These are phyloP conservation scores for Perizoma affinitatum DNA, from an alignment of 2,888 invertebrate species.

Conservation along the genomic window DNA sequence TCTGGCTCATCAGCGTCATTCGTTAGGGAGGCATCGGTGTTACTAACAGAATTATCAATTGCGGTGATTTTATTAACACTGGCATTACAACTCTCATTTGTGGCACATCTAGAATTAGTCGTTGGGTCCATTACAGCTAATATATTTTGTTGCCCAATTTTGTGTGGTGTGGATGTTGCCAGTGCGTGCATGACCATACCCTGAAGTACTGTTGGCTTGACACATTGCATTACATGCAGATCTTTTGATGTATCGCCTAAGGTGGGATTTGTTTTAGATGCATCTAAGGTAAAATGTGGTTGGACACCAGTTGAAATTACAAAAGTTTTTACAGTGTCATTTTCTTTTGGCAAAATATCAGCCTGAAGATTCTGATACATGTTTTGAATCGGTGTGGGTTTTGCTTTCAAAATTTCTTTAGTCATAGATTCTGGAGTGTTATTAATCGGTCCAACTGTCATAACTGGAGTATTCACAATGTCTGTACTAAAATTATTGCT, in stretches of 20 bases:
- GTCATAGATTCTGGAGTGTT: conserved; percentile 14
- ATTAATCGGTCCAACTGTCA: background rate
- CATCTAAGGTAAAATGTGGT: conserved; percentile 35
- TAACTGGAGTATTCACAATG: conserved; percentile 2
- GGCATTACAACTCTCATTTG: conserved; percentile 36
- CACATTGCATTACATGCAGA: conserved; percentile 28
- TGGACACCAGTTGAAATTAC: conserved; percentile 66
- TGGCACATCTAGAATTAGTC: conserved; percentile 37
- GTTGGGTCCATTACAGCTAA: conserved; percentile 20
- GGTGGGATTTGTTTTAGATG: conserved; percentile 8
- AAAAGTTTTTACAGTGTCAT: conserved; percentile 57
- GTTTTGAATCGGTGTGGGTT: conserved; percentile 29
- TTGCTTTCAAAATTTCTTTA: conserved; percentile 3
- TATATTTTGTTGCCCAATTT: conserved; percentile 36
- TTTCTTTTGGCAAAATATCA: conserved; percentile 33
- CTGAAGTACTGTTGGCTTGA: conserved; percentile 32
- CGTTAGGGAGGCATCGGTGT: conserved; percentile 38
- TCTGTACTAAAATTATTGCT: conserved; percentile 5
- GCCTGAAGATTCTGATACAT: conserved; percentile 40
- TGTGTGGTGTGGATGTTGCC: conserved; percentile 72
- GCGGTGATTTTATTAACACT: conserved; percentile 28
- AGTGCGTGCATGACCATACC: conserved; percentile 50
- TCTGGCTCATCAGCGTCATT: conserved; percentile 62
- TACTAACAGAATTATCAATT: conserved; percentile 39
- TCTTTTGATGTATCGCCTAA: conserved; percentile 11